These are phyloP conservation scores for Enteromius paludinosus DNA, from an alignment of 2,797 vertebrate genomes.

Conservation along the genomic window DNA sequence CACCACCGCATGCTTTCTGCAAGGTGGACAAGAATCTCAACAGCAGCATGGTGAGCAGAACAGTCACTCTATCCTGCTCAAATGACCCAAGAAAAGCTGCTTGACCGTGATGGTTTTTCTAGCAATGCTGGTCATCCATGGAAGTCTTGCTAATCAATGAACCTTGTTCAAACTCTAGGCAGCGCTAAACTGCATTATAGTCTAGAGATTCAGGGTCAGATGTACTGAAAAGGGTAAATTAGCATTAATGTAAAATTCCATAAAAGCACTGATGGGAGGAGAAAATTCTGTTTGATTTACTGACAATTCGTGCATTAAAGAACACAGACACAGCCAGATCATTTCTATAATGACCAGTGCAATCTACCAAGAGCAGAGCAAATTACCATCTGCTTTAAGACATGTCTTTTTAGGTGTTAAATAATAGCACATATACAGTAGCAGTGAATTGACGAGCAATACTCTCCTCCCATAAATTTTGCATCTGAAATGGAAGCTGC, in stretches of 20 bases:
- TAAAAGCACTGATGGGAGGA: background rate
- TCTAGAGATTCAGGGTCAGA: background rate
- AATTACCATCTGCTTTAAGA: too few relatives aligned
- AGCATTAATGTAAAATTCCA: background rate
- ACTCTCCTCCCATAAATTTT: background rate
- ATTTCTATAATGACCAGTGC: background rate
- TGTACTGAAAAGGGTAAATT: background rate
- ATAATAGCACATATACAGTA: background rate
- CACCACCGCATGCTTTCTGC: conserved; percentile 95
- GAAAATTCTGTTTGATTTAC: background rate
- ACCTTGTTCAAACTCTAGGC: background rate
- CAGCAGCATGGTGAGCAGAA: conserved; percentile 92
- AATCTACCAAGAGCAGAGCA: background rate
- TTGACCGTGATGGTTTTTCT: background rate
- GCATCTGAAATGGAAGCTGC: background rate
- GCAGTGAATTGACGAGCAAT: background rate
- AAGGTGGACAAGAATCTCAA: conserved; percentile 98
- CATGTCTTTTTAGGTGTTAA: background rate
- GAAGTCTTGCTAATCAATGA: background rate
- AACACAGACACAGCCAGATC: background rate
- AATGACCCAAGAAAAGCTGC: background rate
- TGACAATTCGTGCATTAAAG: background rate
- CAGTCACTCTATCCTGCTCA: background rate
- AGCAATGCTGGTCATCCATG: background rate
- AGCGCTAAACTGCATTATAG: background rate